phyloP scores from a whole-genome alignment of 35 echinoderm and acorn worm genomes.

The Acanthaster planci region DNA sequence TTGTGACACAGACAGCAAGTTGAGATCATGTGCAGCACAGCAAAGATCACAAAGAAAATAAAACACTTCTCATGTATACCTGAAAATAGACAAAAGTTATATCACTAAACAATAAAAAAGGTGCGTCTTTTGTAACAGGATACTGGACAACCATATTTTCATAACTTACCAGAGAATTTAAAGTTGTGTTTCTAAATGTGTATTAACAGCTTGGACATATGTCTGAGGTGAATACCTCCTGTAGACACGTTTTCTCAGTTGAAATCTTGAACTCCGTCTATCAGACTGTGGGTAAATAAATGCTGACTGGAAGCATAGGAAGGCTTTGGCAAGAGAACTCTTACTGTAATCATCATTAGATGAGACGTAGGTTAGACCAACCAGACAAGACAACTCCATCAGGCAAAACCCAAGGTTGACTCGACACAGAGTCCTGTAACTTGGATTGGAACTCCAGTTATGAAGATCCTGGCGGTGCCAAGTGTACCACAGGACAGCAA shows the following conservation, averaged over 20 bases:
- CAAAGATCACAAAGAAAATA: conserved; percentile 47
- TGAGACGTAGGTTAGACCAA: conserved; percentile 50
- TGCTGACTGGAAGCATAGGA: too few relatives aligned
- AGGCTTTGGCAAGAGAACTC: not conserved
- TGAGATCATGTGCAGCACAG: conserved; percentile 36
- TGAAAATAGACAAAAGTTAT: not conserved
- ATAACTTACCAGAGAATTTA: too few relatives aligned
- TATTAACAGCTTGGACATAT: too few relatives aligned
- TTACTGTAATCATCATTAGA: conserved; percentile 72
- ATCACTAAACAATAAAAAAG: not conserved
- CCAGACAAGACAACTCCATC: conserved; percentile 38
- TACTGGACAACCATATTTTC: too few relatives aligned
- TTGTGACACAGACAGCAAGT: conserved; percentile 27
- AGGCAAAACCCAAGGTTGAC: not conserved
- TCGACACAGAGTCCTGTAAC: conserved; percentile 16
- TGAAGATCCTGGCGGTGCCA: conserved; percentile 26
- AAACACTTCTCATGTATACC: conserved; percentile 50
- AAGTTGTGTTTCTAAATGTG: too few relatives aligned
- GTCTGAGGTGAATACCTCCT: too few relatives aligned
- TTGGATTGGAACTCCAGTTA: conserved; percentile 8
- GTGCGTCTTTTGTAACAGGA: not conserved
- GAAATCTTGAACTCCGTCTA: too few relatives aligned
- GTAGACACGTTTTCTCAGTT: too few relatives aligned
- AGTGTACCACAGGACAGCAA: conserved; percentile 30
- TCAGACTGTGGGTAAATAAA: too few relatives aligned